Evolutionary conservation across 2,797 vertebrate genomes (phyloP), one percentile per base, ranked within the genome.

Genomic region (Enteromius unitaeniatus): DNA sequence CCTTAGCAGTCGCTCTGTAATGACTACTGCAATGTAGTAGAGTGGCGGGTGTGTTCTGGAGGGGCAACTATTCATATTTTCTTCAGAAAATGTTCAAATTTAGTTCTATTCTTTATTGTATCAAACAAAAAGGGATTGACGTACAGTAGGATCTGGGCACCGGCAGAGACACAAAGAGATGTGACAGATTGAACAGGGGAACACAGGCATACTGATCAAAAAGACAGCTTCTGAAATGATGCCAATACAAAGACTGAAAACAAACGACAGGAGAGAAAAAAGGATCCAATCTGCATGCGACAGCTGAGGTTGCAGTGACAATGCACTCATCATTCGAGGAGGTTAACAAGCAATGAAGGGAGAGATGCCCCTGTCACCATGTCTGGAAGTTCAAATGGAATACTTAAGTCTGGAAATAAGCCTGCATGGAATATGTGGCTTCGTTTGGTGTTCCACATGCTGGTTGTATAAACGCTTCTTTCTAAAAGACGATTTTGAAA

Each of bases 161-260:
- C 58, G 81, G 77, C 86, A 86, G 74, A 58, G 69, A 34, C 72
- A 88, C 88, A 88, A 85, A 88, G 81, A 86, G n/a, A 62, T 68
- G 60, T 77, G 81, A 83, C 76, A 81, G 74, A 85, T 62, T 47
- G 69, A 89, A 83, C 10, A 34, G 60, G 55, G 82, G 82, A 88
- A 90, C 79, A 90, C 69, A 88, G 86, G 73, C 80, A 42, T 60
- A 19, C 65, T 83, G 87, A 91, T 91, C 87, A 90, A 84, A 89
- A 84, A 73, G 58, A 47, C 76, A 86, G 78, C 67, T 74, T 78
- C 76, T 74, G 72, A 84, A 88, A 74, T 42, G 47, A 77, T 37
- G 67, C 65, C 79, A 83, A 67, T 77, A 60, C 10, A 78, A 76
- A 49, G 77, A 55, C 58, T 72, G 47, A 85, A 83, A 85, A 62